Conservation (phyloP, 2,797 vertebrate species). For the Buphagus erythrorhynchus region DNA sequence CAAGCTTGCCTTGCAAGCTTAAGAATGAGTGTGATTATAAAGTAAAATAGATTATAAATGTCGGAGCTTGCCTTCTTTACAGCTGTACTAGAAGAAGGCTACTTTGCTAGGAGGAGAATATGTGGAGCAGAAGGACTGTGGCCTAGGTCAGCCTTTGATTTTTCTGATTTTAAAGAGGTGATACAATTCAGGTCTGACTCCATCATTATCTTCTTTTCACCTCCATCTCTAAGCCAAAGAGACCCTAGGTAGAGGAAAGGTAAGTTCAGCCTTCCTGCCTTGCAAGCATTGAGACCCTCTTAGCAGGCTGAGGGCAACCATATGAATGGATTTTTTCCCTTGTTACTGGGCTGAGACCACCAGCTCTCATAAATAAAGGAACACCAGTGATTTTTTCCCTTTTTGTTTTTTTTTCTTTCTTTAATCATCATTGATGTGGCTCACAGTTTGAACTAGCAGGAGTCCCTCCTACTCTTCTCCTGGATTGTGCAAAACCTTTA, state of each 20-base stretch:
- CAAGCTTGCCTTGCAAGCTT: background rate
- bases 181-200: background rate
- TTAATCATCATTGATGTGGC: background rate
- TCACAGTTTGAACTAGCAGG: background rate
- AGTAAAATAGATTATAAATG: background rate
- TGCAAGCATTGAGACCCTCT: background rate
- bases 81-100: background rate
- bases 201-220: background rate
- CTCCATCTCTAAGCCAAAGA: background rate
- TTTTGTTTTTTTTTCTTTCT: background rate
- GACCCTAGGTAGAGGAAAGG: background rate
- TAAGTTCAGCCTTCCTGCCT: background rate
- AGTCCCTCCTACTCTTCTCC: background rate
- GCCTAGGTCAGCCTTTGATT: background rate
- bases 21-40: background rate
- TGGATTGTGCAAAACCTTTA: background rate
- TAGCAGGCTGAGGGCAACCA: background rate
- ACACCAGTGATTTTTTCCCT: fast-evolving
- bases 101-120: background rate
- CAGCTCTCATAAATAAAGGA: background rate
- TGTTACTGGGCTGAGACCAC: background rate
- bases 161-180: background rate
- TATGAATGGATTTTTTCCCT: background rate
- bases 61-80: background rate
- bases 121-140: background rate